Evolutionary conservation across 1,140 invertebrate species (phyloP).

Genomic region (Phthorimaea operculella): DNA sequence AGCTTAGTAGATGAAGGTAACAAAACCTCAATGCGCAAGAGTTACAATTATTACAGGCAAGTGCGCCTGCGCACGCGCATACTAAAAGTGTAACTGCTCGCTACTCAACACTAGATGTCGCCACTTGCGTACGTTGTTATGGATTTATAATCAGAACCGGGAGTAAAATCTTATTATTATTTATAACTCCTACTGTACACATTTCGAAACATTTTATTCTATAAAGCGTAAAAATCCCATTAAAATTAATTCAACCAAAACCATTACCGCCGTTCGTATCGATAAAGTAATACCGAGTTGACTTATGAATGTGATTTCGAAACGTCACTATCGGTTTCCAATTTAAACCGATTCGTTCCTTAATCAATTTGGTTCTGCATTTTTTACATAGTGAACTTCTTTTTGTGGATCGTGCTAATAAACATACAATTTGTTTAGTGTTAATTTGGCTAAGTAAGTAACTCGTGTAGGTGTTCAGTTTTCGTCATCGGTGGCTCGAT

Average conservation of each 20-base stretch:
- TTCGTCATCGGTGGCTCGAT: conserved; percentile 26
- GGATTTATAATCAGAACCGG: neutral
- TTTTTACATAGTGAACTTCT: conserved; percentile 48
- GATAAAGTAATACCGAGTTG: conserved; percentile 61
- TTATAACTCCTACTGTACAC: conserved; percentile 52
- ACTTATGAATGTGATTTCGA: conserved; percentile 67
- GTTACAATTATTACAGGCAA: no score
- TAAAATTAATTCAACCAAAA: conserved; percentile 67
- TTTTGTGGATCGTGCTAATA: conserved; percentile 44
- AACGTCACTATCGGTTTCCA: conserved; percentile 66
- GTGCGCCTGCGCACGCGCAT: conserved; percentile 41
- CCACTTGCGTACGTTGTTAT: conserved; percentile 21
- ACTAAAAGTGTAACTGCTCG: neutral
- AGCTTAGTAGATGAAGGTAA: neutral
- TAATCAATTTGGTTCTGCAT: conserved; percentile 62
- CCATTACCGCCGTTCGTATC: conserved; percentile 62
- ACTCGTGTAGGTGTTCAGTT: conserved; percentile 14
- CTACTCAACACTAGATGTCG: conserved; percentile 36
- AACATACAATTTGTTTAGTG: conserved; percentile 41
- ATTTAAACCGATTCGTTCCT: conserved; percentile 68
- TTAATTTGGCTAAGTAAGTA: conserved; percentile 32
- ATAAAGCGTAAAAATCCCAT: conserved; percentile 64
- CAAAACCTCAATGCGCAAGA: neutral
- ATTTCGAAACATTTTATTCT: conserved; percentile 64
- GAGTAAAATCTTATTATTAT: conserved; percentile 27